Percentiles rank a stretch among this genome's conserved stretches.
These are phyloP conservation scores for Ectropis grisescens DNA, from an alignment of 1,140 invertebrate species.

Conservation along the genomic window DNA sequence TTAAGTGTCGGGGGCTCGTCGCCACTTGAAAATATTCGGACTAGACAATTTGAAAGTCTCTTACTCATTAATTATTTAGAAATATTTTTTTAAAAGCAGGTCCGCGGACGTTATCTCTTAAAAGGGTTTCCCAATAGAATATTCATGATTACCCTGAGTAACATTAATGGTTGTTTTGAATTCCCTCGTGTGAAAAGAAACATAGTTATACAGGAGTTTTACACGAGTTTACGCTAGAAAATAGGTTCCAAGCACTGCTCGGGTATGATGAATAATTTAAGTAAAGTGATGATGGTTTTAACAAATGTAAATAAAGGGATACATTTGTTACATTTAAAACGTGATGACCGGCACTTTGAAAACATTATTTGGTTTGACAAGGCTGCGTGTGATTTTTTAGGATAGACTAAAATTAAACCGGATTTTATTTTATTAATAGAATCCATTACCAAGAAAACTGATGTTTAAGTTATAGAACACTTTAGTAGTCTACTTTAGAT, in stretches of 20 bases:
- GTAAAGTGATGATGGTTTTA: background rate
- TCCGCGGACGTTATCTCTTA: conserved; percentile 21
- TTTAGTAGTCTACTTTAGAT: too few species aligned
- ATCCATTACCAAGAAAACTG: too few species aligned
- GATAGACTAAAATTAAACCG: too few species aligned
- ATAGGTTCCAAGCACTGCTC: conserved; percentile 9
- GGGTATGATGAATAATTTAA: conserved; percentile 9
- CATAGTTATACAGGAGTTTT: conserved; percentile 11
- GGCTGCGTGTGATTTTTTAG: too few species aligned
- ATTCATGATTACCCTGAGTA: conserved; percentile 40
- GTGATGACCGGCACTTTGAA: too few species aligned
- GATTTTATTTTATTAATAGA: too few species aligned
- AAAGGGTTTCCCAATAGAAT: conserved; percentile 45
- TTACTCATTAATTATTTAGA: conserved; percentile 17
- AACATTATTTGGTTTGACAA: too few species aligned
- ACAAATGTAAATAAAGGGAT: too few species aligned
- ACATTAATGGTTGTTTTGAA: conserved; percentile 43
- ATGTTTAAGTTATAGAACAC: too few species aligned
- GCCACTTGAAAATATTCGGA: background rate
- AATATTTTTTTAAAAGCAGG: conserved; percentile 28
- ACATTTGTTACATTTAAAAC: too few species aligned
- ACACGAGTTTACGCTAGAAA: conserved; percentile 12
- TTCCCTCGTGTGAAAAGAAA: conserved; percentile 28
- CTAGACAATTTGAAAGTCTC: background rate
- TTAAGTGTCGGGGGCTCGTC: background rate